Evolutionary conservation across 1,140 invertebrate species (phyloP), one percentile per base, ranked within the genome.

Genomic region (Aphelinus certus): DNA sequence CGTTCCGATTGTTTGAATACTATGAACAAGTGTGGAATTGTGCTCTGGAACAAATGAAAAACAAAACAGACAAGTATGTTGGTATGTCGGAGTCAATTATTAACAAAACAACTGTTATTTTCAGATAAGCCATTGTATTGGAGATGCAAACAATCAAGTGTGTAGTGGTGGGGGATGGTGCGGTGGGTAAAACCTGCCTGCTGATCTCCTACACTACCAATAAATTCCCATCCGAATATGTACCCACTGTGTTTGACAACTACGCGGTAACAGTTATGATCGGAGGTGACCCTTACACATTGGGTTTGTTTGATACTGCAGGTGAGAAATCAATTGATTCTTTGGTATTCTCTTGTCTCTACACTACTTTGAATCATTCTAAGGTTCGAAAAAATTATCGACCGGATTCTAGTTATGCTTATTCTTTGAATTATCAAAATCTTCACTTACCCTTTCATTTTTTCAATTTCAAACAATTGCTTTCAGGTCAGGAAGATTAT

Each of bases 261-360:
- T 99, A 98, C 93, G 97, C 97, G 3, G 97, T 98, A 7, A 99
- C 97, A 65, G 97, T 99, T 55, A 98, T 98, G 97, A 98, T 98
- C 83, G 96, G 96, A 69, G 97, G 97, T 61, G 98, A 99, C 87
- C 97, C 97, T 1, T 99, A 99, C 85, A 99, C 97, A 57, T 88
- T 99, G 81, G 97, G 98, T 79, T 89, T 99, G 72, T 98, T 98
- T 91, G 97, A 98, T 91, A 98, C 97, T 83, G 97, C 97, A 83
- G 96, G 93, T 92, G 90, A 88, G 65, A 9, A 66, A 26, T 26
- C 26, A 26, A 26, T 26, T 26, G 26, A 26, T 26, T 26, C 26
- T 26, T 26, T 26, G 26, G 26, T 26, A 26, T 26, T 26, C 26
- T 26, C 26, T 26, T 26, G 26, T 26, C 26, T 26, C 26, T 26